phyloP scores from a whole-genome alignment of 1,140 invertebrate species.

The Anastrepha ludens region DNA sequence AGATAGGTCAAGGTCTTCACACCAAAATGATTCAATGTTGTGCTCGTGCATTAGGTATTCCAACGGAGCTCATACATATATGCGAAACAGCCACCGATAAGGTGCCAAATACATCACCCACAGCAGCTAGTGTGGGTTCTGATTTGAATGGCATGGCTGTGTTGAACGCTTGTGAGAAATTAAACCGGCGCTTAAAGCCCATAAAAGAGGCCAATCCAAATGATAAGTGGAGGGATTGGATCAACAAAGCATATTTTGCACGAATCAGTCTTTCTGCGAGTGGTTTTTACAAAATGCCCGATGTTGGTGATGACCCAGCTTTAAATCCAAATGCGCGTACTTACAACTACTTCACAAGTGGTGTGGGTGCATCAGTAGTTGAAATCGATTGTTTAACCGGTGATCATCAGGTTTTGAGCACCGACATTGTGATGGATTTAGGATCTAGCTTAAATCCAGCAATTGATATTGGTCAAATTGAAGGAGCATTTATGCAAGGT shows the following conservation, averaged over 20 bases:
- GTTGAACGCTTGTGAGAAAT: constrained; percentile 86
- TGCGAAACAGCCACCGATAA: constrained; percentile 93
- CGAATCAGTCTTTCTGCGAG: constrained; percentile 88
- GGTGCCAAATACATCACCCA: constrained; percentile 94
- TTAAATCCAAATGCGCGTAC: constrained; percentile 81
- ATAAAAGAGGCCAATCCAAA: constrained; percentile 86
- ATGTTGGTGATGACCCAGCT: constrained; percentile 84
- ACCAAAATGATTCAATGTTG: constrained; percentile 96
- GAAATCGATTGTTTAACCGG: constrained; percentile 93
- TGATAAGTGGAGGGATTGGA: constrained; percentile 91
- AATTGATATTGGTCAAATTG: constrained; percentile 96
- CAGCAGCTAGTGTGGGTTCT: constrained; percentile 92
- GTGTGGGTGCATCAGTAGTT: constrained; percentile 86
- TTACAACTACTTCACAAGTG: constrained; percentile 89
- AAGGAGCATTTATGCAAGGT: constrained; percentile 95
- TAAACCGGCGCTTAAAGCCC: constrained; percentile 86
- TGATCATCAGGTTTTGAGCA: constrained; percentile 89
- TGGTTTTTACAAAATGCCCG: constrained; percentile 90
- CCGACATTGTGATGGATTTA: constrained; percentile 97
- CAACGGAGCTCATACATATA: constrained; percentile 88
- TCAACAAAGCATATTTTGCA: constrained; percentile 86
- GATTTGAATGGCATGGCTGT: constrained; percentile 98
- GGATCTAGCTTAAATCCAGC: constrained; percentile 94
- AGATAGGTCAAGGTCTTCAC: constrained; percentile 97
- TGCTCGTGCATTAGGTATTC: constrained; percentile 83